phyloP scores from a whole-genome alignment of 2,888 invertebrate genomes.

The Lepidocyrtinus sp. region DNA sequence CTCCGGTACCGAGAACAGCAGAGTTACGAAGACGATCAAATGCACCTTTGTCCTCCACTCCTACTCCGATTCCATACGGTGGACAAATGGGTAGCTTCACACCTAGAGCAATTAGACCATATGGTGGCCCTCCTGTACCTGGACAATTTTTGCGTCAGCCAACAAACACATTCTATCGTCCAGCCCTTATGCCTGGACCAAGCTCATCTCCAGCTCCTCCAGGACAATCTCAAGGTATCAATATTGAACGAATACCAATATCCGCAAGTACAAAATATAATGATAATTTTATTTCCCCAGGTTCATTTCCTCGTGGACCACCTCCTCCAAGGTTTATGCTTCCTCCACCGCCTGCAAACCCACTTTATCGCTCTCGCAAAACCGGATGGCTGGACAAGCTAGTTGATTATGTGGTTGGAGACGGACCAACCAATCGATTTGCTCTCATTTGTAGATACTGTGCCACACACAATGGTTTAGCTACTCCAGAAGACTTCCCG shows the following conservation, averaged over 20 bases:
- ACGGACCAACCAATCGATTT: slow-evolving; percentile 94
- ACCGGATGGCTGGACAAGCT: slow-evolving; percentile 81
- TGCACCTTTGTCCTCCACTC: slow-evolving; percentile 23
- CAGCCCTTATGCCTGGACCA: slow-evolving; percentile 51
- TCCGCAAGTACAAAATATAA: too few relatives aligned
- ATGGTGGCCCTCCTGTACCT: slow-evolving; percentile 30
- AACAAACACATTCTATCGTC: slow-evolving; percentile 54
- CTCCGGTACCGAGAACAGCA: slow-evolving; percentile 52
- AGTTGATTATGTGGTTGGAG: slow-evolving; percentile 94
- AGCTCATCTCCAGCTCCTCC: neutral
- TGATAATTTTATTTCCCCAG: too few relatives aligned
- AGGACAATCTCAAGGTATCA: slow-evolving; percentile 28
- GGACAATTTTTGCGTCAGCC: slow-evolving; percentile 56
- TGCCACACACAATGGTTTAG: slow-evolving; percentile 93
- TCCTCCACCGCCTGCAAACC: slow-evolving; percentile 65
- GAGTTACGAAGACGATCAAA: slow-evolving; percentile 57
- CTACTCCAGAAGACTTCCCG: slow-evolving; percentile 81
- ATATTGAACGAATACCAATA: too few relatives aligned
- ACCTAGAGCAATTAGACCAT: slow-evolving; percentile 56
- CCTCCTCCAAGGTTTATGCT: slow-evolving; percentile 62
- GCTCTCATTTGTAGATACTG: slow-evolving; percentile 95
- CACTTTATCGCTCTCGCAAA: slow-evolving; percentile 58
- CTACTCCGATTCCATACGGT: slow-evolving; percentile 41
- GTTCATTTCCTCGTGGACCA: slow-evolving; percentile 40
- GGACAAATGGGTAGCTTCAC: slow-evolving; percentile 38